phyloP scores from a whole-genome alignment of 2,113 vertebrate genomes.

The Muscicapa adusta region DNA sequence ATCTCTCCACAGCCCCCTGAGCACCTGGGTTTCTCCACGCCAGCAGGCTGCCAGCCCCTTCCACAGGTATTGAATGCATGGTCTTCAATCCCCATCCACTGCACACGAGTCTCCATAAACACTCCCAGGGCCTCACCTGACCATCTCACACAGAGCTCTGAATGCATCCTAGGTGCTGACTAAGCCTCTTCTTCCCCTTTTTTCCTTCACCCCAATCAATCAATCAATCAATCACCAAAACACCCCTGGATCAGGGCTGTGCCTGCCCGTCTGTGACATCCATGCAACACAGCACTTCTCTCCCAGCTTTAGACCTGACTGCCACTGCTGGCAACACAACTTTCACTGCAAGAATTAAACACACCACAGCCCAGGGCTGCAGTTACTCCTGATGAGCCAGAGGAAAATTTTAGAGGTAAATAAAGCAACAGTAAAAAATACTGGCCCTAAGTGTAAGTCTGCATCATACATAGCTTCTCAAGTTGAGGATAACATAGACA shows the following conservation, averaged over 20 bases:
- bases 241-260: neutral
- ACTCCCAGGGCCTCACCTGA: neutral
- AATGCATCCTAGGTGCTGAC: neutral
- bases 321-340: neutral
- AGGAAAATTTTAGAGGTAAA: neutral
- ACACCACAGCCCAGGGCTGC: neutral
- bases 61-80: neutral
- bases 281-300: neutral
- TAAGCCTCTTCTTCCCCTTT: neutral
- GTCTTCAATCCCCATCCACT: neutral
- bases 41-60: neutral
- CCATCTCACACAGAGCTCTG: neutral
- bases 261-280: neutral
- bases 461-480: neutral
- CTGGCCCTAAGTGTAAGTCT: neutral
- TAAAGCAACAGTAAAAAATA: neutral
- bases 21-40: neutral
- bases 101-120: neutral
- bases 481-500: neutral
- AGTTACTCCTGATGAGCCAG: neutral
- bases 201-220: neutral
- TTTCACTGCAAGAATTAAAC: neutral
- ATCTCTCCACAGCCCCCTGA: neutral
- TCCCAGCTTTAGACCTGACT: neutral
- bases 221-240: neutral